phyloP scores from a whole-genome alignment of 2,113 vertebrate species.

The Antidorcas marsupialis region DNA sequence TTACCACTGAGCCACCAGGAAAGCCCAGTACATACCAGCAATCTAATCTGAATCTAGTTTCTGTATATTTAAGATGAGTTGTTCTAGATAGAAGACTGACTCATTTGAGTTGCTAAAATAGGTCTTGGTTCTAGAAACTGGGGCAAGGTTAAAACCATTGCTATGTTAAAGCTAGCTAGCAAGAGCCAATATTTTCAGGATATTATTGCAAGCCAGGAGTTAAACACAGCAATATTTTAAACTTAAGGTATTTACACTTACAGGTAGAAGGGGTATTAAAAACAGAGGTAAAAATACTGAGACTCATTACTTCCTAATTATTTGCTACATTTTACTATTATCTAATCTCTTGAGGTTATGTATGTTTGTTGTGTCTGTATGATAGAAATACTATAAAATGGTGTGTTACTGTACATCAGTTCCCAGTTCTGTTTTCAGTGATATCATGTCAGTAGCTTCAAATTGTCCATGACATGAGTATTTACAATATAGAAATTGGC shows the following conservation, averaged over 20 bases:
- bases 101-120: slow-evolving; percentile 4
- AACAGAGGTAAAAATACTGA: not conserved
- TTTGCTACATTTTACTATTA: not conserved
- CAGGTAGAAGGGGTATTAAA: not conserved
- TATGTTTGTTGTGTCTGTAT: not conserved
- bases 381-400: not conserved
- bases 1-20: not conserved
- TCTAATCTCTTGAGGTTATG: not conserved
- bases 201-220: not conserved
- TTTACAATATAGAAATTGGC: not conserved
- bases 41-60: slow-evolving; percentile 28
- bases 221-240: not conserved
- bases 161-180: not conserved
- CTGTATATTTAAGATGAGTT: slow-evolving; percentile 15
- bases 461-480: not conserved
- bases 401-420: not conserved
- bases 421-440: not conserved
- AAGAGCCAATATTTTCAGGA: slow-evolving; percentile 12
- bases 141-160: not conserved
- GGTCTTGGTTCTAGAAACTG: not conserved
- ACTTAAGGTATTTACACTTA: not conserved
- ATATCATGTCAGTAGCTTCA: not conserved
- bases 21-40: not conserved
- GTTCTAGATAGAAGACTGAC: slow-evolving; percentile 24
- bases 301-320: not conserved